These are phyloP conservation scores for Clarias fuscus DNA, from an alignment of 2,797 vertebrate species.

Conservation along the genomic window DNA sequence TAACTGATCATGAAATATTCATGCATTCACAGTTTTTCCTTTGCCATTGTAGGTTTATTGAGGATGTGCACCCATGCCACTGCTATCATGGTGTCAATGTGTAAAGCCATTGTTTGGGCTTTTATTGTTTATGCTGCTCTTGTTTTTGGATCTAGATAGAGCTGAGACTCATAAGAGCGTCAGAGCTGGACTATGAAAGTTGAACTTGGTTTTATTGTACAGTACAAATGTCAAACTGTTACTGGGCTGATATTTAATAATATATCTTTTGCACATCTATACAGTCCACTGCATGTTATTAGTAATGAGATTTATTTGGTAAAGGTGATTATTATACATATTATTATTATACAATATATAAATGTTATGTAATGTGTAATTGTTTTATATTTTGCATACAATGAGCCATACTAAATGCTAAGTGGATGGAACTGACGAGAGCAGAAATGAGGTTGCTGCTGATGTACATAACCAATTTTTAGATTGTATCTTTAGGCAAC, in stretches of 20 bases:
- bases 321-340: neutral
- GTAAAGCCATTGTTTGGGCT: neutral
- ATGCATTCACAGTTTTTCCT: slow-evolving; percentile 23
- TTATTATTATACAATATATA: neutral
- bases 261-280: neutral
- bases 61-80: slow-evolving; percentile 13
- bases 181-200: neutral
- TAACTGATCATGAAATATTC: slow-evolving; percentile 48
- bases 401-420: no score
- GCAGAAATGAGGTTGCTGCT: no score
- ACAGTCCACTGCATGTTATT: neutral
- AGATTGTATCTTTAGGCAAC: no score
- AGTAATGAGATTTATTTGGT: neutral
- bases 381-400: no score
- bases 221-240: neutral
- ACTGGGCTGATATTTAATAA: neutral
- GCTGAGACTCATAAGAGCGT: neutral
- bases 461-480: no score
- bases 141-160: neutral
- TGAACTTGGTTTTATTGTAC: neutral
- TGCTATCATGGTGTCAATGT: slow-evolving; percentile 32
- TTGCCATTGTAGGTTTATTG: slow-evolving; percentile 42
- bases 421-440: no score
- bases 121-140: neutral
- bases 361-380: no score